Evolutionary conservation across 1,140 invertebrate genomes (phyloP), one percentile per base, ranked within the genome.

Genomic region (Musca domestica): DNA sequence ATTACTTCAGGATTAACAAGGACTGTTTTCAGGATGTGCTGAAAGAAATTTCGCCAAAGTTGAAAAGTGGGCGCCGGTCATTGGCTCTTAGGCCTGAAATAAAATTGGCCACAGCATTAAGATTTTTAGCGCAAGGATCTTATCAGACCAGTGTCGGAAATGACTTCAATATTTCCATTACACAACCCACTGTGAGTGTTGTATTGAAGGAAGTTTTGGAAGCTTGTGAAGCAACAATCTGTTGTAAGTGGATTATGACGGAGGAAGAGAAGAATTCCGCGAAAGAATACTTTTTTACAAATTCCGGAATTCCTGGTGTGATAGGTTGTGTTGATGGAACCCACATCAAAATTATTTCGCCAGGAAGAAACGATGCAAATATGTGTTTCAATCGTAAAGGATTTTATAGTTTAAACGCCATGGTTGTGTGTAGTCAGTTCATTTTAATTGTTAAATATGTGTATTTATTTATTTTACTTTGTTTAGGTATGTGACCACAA

Each of bases 61-160:
- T n/a, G n/a, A n/a, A n/a, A n/a, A n/a, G n/a, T n/a, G n/a, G n/a
- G n/a, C n/a, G n/a, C n/a, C n/a, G n/a, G n/a, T n/a, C n/a, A n/a
- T n/a, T n/a, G n/a, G n/a, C n/a, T n/a, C n/a, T n/a, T n/a, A n/a
- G n/a, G n/a, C n/a, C n/a, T n/a, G n/a, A n/a, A n/a, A n/a, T 66
- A 54, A 66, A 66, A 25, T 48, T 66, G 14, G 64, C 64, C 23
- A 66, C 64, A 12, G 34, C 64, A 52, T 41, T 66, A 17, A 47
- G 64, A 17, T 66, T 66, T 51, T 52, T 66, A 23, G 64, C 64
- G 23, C 64, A 51, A 41, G 64, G 47, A 9, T 66, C 48, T 27
- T 66, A 66, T 19, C 64, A 66, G 10, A 15, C 20, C 12, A 51
- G 48, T 20, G 47, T 51, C n/a, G 64, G 64, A n/a, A n/a, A n/a